Percentiles rank a stretch among this genome's conserved stretches.
These are phyloP conservation scores for Agrochola macilenta DNA, from an alignment of 2,888 invertebrate genomes.

Conservation along the genomic window DNA sequence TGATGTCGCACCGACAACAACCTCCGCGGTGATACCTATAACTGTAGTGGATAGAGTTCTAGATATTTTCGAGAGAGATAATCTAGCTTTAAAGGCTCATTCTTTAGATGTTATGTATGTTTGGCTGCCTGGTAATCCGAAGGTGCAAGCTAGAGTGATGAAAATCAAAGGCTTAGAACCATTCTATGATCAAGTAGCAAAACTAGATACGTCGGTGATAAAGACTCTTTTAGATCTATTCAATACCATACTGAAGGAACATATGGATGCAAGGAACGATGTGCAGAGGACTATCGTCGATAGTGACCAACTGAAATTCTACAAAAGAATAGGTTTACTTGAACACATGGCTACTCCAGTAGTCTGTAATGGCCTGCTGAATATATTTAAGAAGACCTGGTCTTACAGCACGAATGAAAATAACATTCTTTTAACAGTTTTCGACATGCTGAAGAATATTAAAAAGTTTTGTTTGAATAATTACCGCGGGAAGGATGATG, in stretches of 20 bases:
- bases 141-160: constrained; percentile 81
- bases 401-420: constrained; percentile 68
- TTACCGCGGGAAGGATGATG: constrained; percentile 72
- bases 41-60: constrained; percentile 77
- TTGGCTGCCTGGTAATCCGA: constrained; percentile 83
- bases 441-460: constrained; percentile 76
- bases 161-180: constrained; percentile 81
- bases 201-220: constrained; percentile 74
- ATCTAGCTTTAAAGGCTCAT: constrained; percentile 76
- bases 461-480: constrained; percentile 77
- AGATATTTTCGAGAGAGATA: constrained; percentile 79
- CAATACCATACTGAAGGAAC: constrained; percentile 82
- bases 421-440: constrained; percentile 69
- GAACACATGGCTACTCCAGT: constrained; percentile 77
- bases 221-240: constrained; percentile 78
- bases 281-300: constrained; percentile 67
- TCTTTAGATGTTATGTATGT: constrained; percentile 76
- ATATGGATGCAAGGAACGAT: constrained; percentile 72
- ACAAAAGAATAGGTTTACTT: constrained; percentile 81
- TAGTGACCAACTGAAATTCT: constrained; percentile 71
- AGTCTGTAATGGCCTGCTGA: constrained; percentile 80
- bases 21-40: constrained; percentile 72
- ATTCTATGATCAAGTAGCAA: constrained; percentile 80
- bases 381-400: constrained; percentile 75
- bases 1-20: constrained; percentile 73